Percentiles rank a stretch among this genome's conserved stretches.
Conservation (phyloP, 2,797 vertebrate genomes). For the Myotis vivesi region DNA sequence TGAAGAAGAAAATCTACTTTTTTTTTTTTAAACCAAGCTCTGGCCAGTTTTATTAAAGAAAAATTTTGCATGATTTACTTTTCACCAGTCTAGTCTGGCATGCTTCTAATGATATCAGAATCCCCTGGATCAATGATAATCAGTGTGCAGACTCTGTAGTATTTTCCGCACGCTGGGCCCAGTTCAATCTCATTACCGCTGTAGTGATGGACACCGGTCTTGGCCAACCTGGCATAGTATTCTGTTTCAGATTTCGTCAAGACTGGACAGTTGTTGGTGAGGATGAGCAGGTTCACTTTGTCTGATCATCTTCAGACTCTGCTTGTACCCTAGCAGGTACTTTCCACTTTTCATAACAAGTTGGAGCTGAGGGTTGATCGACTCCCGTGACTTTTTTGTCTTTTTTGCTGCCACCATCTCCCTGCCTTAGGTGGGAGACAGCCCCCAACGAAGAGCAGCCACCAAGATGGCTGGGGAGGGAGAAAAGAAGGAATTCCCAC, state of each 20-base stretch:
- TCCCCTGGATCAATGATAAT: not conserved
- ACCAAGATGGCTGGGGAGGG: not conserved
- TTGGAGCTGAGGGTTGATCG: not conserved
- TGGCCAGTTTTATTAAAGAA: not conserved
- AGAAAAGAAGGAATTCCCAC: not conserved
- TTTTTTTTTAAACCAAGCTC: not conserved
- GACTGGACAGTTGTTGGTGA: not conserved
- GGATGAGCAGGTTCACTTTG: not conserved
- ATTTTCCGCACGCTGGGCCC: not conserved
- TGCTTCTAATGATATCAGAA: not conserved
- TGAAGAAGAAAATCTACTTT: constrained; percentile 2
- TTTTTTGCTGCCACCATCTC: not conserved
- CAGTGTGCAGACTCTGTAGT: not conserved
- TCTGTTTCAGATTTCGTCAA: not conserved
- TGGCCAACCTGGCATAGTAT: not conserved
- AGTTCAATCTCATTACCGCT: not conserved
- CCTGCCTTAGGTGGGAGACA: not conserved
- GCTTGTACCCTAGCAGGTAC: not conserved
- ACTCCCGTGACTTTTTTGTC: not conserved
- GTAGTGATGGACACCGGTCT: not conserved
- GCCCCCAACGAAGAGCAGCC: not conserved
- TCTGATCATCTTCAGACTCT: not conserved
- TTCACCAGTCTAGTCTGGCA: not conserved
- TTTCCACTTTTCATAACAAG: not conserved
- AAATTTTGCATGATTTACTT: not conserved